Evolutionary conservation across 1,140 invertebrate species (phyloP).

Genomic region (Triops longicaudatus): DNA sequence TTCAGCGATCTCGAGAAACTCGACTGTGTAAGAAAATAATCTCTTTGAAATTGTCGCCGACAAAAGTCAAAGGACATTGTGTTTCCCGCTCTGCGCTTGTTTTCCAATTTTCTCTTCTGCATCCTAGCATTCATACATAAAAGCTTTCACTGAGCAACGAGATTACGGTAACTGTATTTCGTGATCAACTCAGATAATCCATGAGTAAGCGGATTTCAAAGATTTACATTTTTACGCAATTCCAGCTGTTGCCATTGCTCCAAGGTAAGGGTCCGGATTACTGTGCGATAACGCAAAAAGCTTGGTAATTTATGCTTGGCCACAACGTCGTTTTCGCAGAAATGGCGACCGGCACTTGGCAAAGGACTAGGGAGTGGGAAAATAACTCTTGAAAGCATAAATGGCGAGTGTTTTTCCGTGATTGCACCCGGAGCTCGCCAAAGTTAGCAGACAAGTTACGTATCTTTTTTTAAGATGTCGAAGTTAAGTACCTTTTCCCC

Average conservation of each 20-base stretch:
- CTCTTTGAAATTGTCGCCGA: background rate
- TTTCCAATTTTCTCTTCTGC: background rate
- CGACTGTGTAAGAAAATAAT: background rate
- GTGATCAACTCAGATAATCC: background rate
- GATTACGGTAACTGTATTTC: background rate
- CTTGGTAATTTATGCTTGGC: background rate
- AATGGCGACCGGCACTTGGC: background rate
- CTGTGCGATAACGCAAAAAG: conserved; percentile 1
- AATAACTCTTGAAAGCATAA: background rate
- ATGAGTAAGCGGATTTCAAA: background rate
- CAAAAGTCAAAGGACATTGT: background rate
- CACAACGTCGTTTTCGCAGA: background rate
- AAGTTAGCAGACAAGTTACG: background rate
- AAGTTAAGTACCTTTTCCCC: background rate
- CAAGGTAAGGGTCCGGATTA: background rate
- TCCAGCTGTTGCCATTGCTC: too few species aligned
- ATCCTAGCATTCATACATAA: background rate
- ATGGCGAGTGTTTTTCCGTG: background rate
- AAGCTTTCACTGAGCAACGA: background rate
- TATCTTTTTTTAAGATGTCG: background rate
- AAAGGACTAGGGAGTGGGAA: background rate
- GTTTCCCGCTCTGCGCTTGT: background rate
- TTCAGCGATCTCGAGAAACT: background rate
- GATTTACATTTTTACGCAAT: too few species aligned
- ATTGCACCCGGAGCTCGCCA: background rate